Conservation (phyloP, 2,888 invertebrate species). For the Invenusta paracnida region DNA sequence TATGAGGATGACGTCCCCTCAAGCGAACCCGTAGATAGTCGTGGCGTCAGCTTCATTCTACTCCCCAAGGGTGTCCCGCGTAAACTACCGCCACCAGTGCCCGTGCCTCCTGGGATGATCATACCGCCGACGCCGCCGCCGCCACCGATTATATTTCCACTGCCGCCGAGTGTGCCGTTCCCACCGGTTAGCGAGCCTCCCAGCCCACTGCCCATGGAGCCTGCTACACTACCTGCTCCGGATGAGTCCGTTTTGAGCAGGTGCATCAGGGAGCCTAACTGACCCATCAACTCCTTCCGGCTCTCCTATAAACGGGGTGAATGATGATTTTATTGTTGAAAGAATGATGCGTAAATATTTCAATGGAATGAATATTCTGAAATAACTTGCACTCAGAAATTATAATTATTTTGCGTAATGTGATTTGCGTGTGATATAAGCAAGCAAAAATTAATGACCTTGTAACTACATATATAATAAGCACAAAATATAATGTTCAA, state of each 20-base stretch:
- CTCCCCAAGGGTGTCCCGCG: not conserved
- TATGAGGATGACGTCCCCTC: not conserved
- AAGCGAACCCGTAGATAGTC: not conserved
- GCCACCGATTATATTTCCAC: not conserved
- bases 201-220: not conserved
- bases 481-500: no score
- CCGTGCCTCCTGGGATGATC: not conserved
- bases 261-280: slow-evolving; percentile 68
- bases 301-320: no score
- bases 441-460: no score
- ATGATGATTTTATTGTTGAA: no score
- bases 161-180: not conserved
- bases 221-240: not conserved
- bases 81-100: not conserved
- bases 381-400: no score
- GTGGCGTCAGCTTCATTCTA: not conserved
- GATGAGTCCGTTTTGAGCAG: slow-evolving; percentile 32
- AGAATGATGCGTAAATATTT: no score
- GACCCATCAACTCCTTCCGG: slow-evolving; percentile 84
- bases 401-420: no score
- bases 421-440: no score
- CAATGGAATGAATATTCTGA: no score
- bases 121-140: not conserved
- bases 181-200: not conserved
- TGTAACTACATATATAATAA: no score